Conservation (phyloP, 2,113 vertebrate genomes). For the Anas platyrhynchos region DNA sequence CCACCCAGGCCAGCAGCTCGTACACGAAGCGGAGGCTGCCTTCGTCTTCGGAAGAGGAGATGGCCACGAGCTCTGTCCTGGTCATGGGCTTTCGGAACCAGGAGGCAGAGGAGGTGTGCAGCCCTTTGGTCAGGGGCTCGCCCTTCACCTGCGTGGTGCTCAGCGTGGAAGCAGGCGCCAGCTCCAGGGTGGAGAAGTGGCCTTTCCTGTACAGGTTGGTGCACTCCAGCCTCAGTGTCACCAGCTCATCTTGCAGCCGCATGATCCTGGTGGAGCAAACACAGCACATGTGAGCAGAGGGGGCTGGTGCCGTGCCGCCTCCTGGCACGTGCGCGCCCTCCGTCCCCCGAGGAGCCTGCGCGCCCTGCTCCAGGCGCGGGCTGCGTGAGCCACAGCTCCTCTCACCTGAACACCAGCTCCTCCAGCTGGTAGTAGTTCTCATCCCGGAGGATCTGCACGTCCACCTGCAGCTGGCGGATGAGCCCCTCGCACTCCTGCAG, state of each 20-base stretch:
- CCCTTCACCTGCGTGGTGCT: constrained; percentile 72
- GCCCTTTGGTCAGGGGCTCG: constrained; percentile 78
- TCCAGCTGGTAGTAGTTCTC: constrained; percentile 97
- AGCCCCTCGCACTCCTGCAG: constrained; percentile 93
- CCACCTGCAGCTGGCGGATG: constrained; percentile 87
- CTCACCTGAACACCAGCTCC: constrained; percentile 94
- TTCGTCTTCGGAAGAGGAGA: constrained; percentile 96
- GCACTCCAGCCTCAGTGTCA: constrained; percentile 91
- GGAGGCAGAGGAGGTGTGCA: constrained; percentile 81
- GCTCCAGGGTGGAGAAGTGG: constrained; percentile 85
- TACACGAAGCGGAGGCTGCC: constrained; percentile 96
- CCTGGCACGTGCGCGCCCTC: fast-evolving
- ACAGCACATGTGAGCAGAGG: fast-evolving
- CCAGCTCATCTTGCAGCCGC: constrained; percentile 93
- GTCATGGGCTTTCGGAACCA: constrained; percentile 91
- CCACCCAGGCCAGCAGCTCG: constrained; percentile 96
- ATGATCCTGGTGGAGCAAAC: constrained; percentile 79
- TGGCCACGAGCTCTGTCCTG: constrained; percentile 89
- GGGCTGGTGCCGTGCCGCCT: neutral
- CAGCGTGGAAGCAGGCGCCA: constrained; percentile 69
- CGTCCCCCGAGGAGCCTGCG: neutral
- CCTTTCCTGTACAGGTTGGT: constrained; percentile 94
- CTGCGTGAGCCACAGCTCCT: fast-evolving
- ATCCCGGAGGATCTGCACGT: constrained; percentile 90
- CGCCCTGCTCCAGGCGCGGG: neutral